Percentiles rank a stretch among this genome's conserved stretches.
phyloP scores from a whole-genome alignment of 2,113 vertebrate genomes.

The Rousettus leschenaultii region DNA sequence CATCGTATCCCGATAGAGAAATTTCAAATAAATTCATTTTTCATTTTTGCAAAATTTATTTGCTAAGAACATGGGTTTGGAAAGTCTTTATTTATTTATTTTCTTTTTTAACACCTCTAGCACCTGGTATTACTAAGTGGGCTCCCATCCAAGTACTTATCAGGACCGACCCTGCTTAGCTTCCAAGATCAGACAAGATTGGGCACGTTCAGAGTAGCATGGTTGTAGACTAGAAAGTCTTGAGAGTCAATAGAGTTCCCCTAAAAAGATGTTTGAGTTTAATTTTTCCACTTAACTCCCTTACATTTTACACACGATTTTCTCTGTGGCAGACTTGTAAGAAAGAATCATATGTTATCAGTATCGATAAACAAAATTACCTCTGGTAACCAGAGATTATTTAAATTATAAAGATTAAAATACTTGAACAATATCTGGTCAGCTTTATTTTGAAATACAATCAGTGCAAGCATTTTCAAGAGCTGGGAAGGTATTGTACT shows the following conservation, averaged over 20 bases:
- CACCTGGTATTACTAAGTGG: too few relatives aligned
- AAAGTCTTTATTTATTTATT: background rate
- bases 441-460: background rate
- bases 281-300: background rate
- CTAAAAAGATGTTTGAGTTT: background rate
- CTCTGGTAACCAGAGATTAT: background rate
- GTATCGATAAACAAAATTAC: background rate
- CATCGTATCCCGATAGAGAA: background rate
- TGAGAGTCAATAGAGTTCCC: background rate
- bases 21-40: background rate
- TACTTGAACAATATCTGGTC: background rate
- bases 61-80: background rate
- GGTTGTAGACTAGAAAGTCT: background rate
- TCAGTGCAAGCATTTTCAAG: conserved; percentile 12
- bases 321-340: background rate
- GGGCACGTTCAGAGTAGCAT: too few relatives aligned
- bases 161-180: too few relatives aligned
- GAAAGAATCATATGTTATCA: background rate
- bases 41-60: background rate
- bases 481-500: background rate
- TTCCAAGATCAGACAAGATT: too few relatives aligned
- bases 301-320: background rate
- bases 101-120: too few relatives aligned
- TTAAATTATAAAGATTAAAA: conserved; percentile 5
- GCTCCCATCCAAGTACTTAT: too few relatives aligned